Conservation (phyloP, 37 sponge, comb jelly and placozoan species). For the Geodia barretti region DNA sequence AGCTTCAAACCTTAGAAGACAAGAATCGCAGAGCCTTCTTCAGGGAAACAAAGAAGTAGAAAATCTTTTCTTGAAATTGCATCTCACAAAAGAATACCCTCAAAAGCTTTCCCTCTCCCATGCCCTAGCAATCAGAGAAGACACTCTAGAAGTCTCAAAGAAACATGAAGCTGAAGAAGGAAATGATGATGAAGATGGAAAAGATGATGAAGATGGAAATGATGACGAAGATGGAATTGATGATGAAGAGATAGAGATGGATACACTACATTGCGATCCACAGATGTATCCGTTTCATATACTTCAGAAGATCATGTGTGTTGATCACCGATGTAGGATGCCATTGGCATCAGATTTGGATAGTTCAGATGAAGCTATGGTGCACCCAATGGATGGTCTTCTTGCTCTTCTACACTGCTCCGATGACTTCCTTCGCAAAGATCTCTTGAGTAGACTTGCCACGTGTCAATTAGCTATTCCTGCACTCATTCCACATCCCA, state of each 20-base stretch:
- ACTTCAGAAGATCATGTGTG: no score
- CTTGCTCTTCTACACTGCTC: conserved; percentile 26
- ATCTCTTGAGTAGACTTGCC: conserved; percentile 9
- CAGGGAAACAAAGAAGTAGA: no score
- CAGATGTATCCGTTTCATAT: no score
- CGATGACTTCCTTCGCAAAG: conserved; percentile 36
- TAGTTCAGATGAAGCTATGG: no score
- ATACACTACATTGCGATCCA: no score
- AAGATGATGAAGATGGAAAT: not conserved
- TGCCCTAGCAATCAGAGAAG: conserved; percentile 1
- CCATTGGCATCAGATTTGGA: no score
- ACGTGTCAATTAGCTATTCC: conserved; percentile 36
- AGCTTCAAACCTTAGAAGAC: no score
- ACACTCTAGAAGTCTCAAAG: not conserved
- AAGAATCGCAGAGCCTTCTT: no score
- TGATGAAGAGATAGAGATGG: not conserved
- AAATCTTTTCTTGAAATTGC: no score
- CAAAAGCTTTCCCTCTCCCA: not conserved
- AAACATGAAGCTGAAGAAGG: not conserved
- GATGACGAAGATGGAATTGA: not conserved
- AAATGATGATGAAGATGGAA: not conserved
- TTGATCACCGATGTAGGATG: no score
- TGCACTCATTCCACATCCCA: conserved; percentile 15
- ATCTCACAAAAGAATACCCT: no score
- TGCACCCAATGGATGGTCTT: conserved; percentile 43